A percentile compares a stretch with the other conserved stretches of the same genome.
Conservation (phyloP, 1,140 invertebrate species). For the Phthorimaea operculella region DNA sequence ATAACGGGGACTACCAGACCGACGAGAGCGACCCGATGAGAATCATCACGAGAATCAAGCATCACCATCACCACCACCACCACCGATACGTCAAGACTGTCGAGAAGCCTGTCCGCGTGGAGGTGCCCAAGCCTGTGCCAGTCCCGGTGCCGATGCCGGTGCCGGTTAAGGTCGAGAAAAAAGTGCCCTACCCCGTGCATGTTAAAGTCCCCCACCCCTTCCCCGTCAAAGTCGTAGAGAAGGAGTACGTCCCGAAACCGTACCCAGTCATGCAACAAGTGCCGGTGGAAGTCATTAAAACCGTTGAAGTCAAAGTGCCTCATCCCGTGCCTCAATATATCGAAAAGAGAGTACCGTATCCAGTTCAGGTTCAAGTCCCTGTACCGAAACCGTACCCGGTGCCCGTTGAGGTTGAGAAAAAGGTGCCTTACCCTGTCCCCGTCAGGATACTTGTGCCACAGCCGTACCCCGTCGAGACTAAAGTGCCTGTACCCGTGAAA, state of each 20-base stretch:
- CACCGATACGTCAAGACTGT: constrained; percentile 71
- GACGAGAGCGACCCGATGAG: constrained; percentile 33
- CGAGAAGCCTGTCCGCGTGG: constrained; percentile 66
- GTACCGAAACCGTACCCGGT: constrained; percentile 66
- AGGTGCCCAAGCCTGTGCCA: constrained; percentile 67
- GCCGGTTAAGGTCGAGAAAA: constrained; percentile 73
- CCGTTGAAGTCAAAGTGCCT: constrained; percentile 65
- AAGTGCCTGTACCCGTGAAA: constrained; percentile 64
- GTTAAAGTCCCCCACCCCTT: constrained; percentile 69
- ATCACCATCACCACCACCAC: constrained; percentile 72
- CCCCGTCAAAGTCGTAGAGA: constrained; percentile 63
- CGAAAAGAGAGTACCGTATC: constrained; percentile 68
- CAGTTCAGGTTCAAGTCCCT: constrained; percentile 62
- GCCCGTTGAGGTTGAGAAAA: constrained; percentile 63
- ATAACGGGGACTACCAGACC: constrained; percentile 30
- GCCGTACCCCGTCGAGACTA: constrained; percentile 69
- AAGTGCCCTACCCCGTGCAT: constrained; percentile 72
- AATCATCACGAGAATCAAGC: constrained; percentile 67
- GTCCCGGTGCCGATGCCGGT: constrained; percentile 71
- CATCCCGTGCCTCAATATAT: constrained; percentile 63
- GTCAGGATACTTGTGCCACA: constrained; percentile 66
- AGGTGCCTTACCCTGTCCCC: constrained; percentile 64
- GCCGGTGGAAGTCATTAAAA: constrained; percentile 50
- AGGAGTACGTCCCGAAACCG: constrained; percentile 67
- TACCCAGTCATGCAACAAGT: constrained; percentile 70